Evolutionary conservation across 2,113 vertebrate species (phyloP).

Genomic region (Falcunculus frontatus): DNA sequence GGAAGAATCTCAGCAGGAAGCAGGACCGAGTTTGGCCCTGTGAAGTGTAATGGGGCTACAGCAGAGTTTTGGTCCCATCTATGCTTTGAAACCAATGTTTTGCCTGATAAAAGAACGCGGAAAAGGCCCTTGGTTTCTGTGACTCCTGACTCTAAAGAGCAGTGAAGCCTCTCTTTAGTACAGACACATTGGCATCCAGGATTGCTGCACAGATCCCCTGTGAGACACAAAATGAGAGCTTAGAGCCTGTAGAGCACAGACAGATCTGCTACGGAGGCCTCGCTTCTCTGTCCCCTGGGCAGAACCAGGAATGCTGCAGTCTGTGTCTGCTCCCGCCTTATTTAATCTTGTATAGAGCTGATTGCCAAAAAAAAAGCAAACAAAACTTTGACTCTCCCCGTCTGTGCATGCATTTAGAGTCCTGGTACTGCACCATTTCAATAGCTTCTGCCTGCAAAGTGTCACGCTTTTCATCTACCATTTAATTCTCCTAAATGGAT

Average conservation of each 20-base stretch:
- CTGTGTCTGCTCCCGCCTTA: background rate
- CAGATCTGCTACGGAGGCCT: background rate
- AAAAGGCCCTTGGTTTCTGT: background rate
- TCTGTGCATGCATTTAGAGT: background rate
- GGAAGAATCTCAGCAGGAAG: background rate
- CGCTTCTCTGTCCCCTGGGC: background rate
- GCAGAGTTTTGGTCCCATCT: background rate
- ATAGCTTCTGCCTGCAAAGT: background rate
- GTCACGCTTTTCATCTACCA: conserved; percentile 29
- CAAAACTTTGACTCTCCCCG: background rate
- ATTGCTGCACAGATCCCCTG: background rate
- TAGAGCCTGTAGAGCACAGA: background rate
- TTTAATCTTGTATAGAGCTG: conserved; percentile 3
- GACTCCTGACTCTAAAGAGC: background rate
- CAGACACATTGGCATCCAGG: background rate
- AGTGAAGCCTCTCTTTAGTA: background rate
- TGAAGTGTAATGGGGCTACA: background rate
- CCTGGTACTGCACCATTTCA: background rate
- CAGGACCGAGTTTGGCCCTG: background rate
- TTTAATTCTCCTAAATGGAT: conserved; percentile 68
- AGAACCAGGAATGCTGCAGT: background rate
- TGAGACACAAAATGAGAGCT: background rate
- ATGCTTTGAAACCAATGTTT: background rate
- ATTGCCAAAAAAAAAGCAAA: background rate
- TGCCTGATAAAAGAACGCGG: background rate